Evolutionary conservation across 2,888 invertebrate species (phyloP).

Genomic region (Heliconius charithonia): DNA sequence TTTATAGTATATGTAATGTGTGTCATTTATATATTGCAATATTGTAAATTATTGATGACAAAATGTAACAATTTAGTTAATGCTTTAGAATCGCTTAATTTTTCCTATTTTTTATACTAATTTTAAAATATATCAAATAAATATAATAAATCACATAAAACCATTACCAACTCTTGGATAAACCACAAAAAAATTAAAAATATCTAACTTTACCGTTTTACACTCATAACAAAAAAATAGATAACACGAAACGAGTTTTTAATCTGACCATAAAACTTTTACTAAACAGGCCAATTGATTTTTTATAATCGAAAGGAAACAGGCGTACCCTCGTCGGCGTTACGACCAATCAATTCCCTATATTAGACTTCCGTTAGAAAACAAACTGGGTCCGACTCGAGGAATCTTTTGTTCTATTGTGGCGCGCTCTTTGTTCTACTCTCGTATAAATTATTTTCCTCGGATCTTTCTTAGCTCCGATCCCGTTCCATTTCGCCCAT

Average conservation of each 20-base stretch:
- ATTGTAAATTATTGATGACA: too few relatives aligned
- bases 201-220: constrained; percentile 6
- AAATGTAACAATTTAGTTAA: constrained; percentile 30
- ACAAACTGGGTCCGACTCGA: constrained; percentile 73
- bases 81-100: background rate
- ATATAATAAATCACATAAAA: background rate
- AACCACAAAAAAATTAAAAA: background rate
- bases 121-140: background rate
- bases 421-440: constrained; percentile 76
- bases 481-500: constrained; percentile 82
- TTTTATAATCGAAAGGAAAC: constrained; percentile 64
- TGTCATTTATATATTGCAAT: too few relatives aligned
- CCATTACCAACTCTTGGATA: background rate
- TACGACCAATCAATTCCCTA: constrained; percentile 77
- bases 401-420: constrained; percentile 79
- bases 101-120: background rate
- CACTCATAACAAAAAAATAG: constrained; percentile 25
- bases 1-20: too few relatives aligned
- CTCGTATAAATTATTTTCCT: constrained; percentile 82
- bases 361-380: constrained; percentile 79
- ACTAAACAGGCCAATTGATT: constrained; percentile 47
- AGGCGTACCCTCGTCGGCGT: constrained; percentile 65
- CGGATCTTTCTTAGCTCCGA: constrained; percentile 77
- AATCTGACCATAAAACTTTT: constrained; percentile 44
- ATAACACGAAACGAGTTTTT: constrained; percentile 38